These are phyloP conservation scores for Platichthys flesus DNA, from an alignment of 2,113 vertebrate genomes.

Conservation along the genomic window DNA sequence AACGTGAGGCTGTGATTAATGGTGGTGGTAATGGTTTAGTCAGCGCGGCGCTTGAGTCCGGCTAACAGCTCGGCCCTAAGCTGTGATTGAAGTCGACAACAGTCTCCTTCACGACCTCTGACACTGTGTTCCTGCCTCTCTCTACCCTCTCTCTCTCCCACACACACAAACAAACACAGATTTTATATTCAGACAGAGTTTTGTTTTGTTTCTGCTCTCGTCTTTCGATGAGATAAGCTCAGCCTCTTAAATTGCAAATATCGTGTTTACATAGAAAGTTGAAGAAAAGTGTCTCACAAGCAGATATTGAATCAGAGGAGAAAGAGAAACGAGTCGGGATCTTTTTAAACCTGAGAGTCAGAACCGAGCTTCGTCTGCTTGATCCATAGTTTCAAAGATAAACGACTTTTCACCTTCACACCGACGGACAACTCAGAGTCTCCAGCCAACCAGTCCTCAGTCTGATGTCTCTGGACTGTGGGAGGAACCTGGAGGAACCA, in stretches of 20 bases:
- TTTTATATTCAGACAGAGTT: too few species aligned
- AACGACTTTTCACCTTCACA: too few species aligned
- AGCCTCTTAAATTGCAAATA: background rate
- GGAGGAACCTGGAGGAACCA: too few species aligned
- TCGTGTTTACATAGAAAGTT: background rate
- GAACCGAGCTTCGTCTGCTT: too few species aligned
- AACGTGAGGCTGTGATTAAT: constrained; percentile 79
- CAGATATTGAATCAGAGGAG: background rate
- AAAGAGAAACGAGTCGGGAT: too few species aligned
- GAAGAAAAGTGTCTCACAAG: background rate
- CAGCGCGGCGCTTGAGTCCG: constrained; percentile 49
- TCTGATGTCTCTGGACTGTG: too few species aligned
- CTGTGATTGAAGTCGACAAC: constrained; percentile 59
- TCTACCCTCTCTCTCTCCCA: background rate
- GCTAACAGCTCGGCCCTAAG: constrained; percentile 42
- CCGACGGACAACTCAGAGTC: too few species aligned
- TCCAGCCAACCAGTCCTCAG: too few species aligned
- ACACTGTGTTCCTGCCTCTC: constrained; percentile 28
- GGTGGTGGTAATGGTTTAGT: constrained; percentile 74
- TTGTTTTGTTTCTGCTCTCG: background rate
- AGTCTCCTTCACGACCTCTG: constrained; percentile 54
- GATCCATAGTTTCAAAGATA: too few species aligned
- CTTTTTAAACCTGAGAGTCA: too few species aligned
- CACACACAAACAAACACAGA: constrained; percentile 4
- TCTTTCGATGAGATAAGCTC: constrained; percentile 4